Base-by-base conservation (phyloP, 1,140 invertebrate species). In the Metopolophium dirhodum region DNA sequence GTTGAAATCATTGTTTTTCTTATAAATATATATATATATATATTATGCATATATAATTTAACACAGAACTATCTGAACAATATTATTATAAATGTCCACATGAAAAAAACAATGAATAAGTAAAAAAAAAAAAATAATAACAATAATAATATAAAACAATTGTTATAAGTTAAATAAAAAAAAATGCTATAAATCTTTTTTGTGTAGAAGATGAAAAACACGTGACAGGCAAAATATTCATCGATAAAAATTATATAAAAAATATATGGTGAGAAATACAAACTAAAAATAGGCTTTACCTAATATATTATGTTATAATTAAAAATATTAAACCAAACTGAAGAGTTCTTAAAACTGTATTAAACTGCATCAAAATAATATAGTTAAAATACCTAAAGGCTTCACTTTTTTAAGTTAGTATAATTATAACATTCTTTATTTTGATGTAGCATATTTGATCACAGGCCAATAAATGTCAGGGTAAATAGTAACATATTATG, bases 131-230 rank as follows among this genome's bases (percentile, higher is more conserved):
- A 45, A 45, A 45, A 85, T 41, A 45, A 87, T 11, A 49, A 87
- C n/a, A 49, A 87, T 87, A 51, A 88, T 22, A n/a, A 45, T 30
- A 87, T 7, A 88, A 20, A 88, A 88, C 30, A 49, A 88, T 88
- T 35, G 51, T 51, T 88, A n/a, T n/a, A 0, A 20, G 47, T 88
- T 2, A 7, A 49, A n/a, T 49, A 4, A n/a, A 87, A 37, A 37
- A 47, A 49, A 30, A n/a, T 85, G 35, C 22, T 26, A 85, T 85
- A 26, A 45, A 45, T 22, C 2, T 85, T 85, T 85, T 85, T 85
- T 41, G 20, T 26, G 35, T 45, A 85, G n/a, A 37, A 35, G 18
- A 23, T 22, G 61, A n/a, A 68, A 68, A 68, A 68, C 11, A 14
- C n/a, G 35, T 82, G 22, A 68, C 2, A 7, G n/a, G 7, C 0